Evolutionary conservation across 2,113 vertebrate genomes (phyloP).

Genomic region (Coptodon rendalli): DNA sequence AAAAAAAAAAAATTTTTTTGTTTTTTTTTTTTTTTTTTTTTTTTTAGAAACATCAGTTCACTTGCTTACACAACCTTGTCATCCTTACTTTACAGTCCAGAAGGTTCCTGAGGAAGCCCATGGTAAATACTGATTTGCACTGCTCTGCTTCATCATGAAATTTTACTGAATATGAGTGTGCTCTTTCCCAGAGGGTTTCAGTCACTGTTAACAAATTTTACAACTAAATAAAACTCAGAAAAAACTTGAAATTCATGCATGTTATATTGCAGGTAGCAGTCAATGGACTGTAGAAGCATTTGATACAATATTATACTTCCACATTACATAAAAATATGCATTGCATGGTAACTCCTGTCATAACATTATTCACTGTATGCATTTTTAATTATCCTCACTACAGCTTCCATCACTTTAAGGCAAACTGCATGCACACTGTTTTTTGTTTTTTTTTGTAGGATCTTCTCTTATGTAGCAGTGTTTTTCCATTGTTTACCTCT

Average conservation of each 20-base stretch:
- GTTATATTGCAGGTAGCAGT: background rate
- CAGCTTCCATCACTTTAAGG: background rate
- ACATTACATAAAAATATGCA: background rate
- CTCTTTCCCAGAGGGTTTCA: background rate
- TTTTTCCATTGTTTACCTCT: background rate
- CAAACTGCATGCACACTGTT: background rate
- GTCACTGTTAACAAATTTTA: background rate
- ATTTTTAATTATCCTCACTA: background rate
- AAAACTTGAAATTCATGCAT: background rate
- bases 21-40: conserved; percentile 32
- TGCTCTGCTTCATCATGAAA: background rate
- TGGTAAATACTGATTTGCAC: conserved; percentile 63
- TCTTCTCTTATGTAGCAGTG: background rate
- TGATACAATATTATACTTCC: background rate
- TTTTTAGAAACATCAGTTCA: background rate
- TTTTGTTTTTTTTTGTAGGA: background rate
- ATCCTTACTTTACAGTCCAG: conserved; percentile 55
- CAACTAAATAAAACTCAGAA: background rate
- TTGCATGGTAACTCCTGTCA: background rate
- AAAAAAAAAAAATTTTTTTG: background rate
- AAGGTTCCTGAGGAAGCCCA: conserved; percentile 68
- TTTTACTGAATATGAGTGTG: background rate
- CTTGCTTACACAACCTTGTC: background rate
- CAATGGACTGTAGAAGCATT: background rate
- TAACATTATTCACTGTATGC: background rate